A percentile compares a stretch with the other conserved stretches of the same genome.
Conservation (phyloP, 2,113 vertebrate species). For the Burhinus bistriatus region DNA sequence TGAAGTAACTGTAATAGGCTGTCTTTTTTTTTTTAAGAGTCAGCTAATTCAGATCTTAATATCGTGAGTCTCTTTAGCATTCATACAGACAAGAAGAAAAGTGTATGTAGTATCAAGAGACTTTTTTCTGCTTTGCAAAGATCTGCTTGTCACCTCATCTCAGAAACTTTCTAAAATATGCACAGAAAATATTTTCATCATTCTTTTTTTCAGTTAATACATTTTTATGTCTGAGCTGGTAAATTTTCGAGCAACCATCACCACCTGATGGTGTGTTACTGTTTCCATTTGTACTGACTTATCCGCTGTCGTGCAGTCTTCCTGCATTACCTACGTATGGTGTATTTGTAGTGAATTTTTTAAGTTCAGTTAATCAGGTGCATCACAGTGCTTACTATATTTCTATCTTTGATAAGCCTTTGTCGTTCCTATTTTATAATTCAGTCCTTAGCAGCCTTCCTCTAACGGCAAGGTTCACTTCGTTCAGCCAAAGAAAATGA, state of each 20-base stretch:
- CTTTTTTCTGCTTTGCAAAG: neutral
- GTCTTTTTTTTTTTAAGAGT: neutral
- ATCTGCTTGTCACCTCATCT: neutral
- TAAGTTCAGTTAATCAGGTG: neutral
- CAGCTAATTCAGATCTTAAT: neutral
- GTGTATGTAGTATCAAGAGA: neutral
- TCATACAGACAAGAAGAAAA: neutral
- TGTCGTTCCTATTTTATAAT: neutral
- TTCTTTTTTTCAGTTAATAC: neutral
- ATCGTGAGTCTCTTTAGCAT: neutral
- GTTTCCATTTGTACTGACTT: neutral
- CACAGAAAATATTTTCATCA: rapidly evolving
- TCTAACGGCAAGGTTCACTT: neutral
- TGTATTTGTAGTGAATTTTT: neutral
- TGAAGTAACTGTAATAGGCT: neutral
- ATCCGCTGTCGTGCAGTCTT: neutral
- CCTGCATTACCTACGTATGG: neutral
- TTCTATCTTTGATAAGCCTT: neutral
- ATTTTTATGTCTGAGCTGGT: neutral
- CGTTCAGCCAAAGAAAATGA: neutral
- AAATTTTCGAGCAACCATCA: neutral
- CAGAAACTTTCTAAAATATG: neutral
- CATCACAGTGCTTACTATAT: neutral
- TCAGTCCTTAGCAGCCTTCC: neutral
- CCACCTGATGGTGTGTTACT: neutral